Percentiles rank a stretch among this genome's conserved stretches.
phyloP scores from a whole-genome alignment of 1,140 invertebrate genomes.

The Arctopsyche grandis region DNA sequence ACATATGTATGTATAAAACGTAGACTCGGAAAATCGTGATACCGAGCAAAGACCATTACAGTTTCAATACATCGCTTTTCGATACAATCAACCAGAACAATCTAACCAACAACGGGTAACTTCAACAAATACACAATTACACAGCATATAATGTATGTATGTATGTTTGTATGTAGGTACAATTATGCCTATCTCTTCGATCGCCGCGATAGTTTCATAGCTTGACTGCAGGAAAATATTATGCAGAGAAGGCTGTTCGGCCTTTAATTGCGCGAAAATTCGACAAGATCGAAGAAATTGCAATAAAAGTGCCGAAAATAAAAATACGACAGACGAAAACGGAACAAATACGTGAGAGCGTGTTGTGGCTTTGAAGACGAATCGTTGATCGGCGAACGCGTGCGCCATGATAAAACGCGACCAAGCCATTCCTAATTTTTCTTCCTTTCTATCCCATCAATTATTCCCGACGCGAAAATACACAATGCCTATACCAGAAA shows the following conservation, averaged over 20 bases:
- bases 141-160: no score
- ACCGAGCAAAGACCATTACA: slow-evolving; percentile 1
- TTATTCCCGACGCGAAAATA: not conserved
- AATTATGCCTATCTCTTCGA: not conserved
- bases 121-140: not conserved
- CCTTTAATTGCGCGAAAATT: no score
- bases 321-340: no score
- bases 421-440: not conserved
- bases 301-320: no score
- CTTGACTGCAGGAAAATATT: not conserved
- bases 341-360: no score
- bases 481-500: not conserved
- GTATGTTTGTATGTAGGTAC: no score
- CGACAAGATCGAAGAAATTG: no score
- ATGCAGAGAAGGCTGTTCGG: no score
- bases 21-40: not conserved
- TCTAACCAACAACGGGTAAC: not conserved
- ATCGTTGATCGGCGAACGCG: not conserved
- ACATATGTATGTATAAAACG: no score
- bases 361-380: no score
- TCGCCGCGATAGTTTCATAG: not conserved
- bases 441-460: not conserved
- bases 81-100: not conserved
- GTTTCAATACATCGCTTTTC: slow-evolving; percentile 18
- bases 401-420: not conserved